Percentiles rank a stretch among this genome's conserved stretches.
Conservation (phyloP, 2,797 vertebrate species). For the Xiphophorus birchmanni region DNA sequence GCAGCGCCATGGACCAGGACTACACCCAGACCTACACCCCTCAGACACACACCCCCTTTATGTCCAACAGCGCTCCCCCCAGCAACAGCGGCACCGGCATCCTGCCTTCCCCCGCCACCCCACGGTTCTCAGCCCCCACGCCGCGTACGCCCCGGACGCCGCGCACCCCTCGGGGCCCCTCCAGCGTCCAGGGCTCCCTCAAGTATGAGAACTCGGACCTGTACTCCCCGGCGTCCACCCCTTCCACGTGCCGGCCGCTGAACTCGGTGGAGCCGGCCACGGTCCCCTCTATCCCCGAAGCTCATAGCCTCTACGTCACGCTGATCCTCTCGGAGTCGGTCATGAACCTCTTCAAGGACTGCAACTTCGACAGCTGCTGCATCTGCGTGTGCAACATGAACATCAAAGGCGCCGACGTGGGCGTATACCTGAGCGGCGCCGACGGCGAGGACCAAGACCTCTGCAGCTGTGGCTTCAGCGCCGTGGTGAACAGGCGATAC, state of each 20-base stretch:
- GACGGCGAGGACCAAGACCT: conserved; percentile 89
- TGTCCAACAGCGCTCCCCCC: conserved; percentile 93
- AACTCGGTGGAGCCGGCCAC: conserved; percentile 98
- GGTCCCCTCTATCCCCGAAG: conserved; percentile 94
- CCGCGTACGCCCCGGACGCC: conserved; percentile 95
- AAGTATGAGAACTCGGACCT: conserved; percentile 98
- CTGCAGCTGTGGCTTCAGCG: conserved; percentile 97
- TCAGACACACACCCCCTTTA: conserved; percentile 94
- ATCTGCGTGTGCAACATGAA: conserved; percentile 99
- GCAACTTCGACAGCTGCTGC: conserved; percentile 99
- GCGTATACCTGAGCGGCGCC: conserved; percentile 97
- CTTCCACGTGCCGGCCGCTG: conserved; percentile 94
- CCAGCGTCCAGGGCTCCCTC: conserved; percentile 94
- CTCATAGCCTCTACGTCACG: conserved; percentile 98
- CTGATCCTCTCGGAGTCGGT: conserved; percentile 98
- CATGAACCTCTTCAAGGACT: conserved; percentile 99
- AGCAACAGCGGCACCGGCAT: conserved; percentile 92
- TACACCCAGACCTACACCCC: conserved; percentile 94
- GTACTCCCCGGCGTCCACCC: conserved; percentile 96
- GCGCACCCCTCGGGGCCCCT: conserved; percentile 93
- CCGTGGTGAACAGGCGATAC: conserved; percentile 95
- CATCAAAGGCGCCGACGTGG: conserved; percentile 97
- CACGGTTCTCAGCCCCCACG: conserved; percentile 92
- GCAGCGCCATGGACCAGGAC: conserved; percentile 94
- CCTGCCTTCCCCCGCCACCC: conserved; percentile 96